Evolutionary conservation across 2,113 vertebrate genomes (phyloP).

Genomic region (Ranitomeya imitator): DNA sequence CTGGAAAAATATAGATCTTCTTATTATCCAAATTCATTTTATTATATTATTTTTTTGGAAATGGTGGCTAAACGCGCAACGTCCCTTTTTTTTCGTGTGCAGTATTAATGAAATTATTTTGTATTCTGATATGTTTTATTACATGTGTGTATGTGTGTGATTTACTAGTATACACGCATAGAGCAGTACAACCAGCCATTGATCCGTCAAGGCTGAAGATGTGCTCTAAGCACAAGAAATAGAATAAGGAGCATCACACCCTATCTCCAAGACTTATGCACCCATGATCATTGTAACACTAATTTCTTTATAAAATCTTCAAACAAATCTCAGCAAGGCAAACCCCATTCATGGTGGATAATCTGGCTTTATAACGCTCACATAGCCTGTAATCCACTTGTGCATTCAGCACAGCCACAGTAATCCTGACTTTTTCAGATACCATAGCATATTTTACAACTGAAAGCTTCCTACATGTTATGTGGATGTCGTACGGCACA

Average conservation of each 20-base stretch:
- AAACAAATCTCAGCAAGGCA: slow-evolving; percentile 74
- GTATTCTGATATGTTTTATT: background rate
- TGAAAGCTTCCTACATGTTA: background rate
- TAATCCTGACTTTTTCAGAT: slow-evolving; percentile 16
- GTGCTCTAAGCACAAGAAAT: background rate
- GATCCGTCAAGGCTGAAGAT: background rate
- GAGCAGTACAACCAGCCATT: background rate
- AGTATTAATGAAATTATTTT: too few species aligned
- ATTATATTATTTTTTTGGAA: too few species aligned
- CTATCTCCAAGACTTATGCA: background rate
- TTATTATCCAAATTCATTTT: background rate
- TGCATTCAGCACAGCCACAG: slow-evolving; percentile 4
- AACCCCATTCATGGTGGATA: slow-evolving; percentile 67
- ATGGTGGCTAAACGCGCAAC: too few species aligned
- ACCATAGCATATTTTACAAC: background rate
- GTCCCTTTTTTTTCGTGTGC: too few species aligned
- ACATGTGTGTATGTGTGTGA: background rate
- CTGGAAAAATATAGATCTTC: background rate
- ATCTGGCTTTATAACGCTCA: slow-evolving; percentile 53
- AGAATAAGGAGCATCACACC: background rate
- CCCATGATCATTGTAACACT: background rate
- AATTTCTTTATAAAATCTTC: slow-evolving; percentile 67
- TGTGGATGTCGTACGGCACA: background rate
- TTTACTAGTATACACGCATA: background rate
- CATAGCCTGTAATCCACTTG: slow-evolving; percentile 51